These are phyloP conservation scores for Phengaris arion DNA, from an alignment of 2,888 invertebrate genomes.

Conservation along the genomic window DNA sequence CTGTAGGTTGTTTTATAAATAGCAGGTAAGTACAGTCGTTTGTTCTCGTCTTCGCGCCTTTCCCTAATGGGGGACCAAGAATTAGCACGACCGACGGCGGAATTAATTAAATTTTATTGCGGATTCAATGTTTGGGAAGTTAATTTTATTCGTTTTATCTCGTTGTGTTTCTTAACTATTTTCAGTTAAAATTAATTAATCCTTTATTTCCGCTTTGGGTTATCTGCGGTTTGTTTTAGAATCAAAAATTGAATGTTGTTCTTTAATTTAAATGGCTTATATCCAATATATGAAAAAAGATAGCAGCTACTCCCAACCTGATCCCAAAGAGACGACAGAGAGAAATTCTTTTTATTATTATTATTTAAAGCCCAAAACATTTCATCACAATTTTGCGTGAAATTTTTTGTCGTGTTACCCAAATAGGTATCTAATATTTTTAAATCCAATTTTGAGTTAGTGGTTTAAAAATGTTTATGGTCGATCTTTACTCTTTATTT, in stretches of 20 bases:
- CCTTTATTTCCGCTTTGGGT: neutral
- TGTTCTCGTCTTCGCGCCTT: conserved; percentile 3
- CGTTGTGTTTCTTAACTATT: neutral
- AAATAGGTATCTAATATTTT: too few species aligned
- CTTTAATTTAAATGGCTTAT: neutral
- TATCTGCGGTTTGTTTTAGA: neutral
- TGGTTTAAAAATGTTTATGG: too few species aligned
- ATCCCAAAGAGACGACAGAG: too few species aligned
- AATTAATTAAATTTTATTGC: conserved; percentile 18
- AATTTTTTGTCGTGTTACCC: too few species aligned
- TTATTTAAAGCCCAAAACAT: too few species aligned
- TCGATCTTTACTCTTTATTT: too few species aligned
- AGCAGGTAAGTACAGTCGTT: neutral
- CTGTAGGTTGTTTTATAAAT: neutral
- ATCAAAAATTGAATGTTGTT: neutral
- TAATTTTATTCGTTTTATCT: conserved; percentile 19
- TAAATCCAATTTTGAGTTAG: too few species aligned
- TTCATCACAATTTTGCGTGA: too few species aligned
- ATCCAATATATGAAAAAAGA: too few species aligned
- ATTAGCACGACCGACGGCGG: neutral
- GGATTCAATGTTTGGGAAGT: conserved; percentile 18
- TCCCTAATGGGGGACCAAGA: neutral
- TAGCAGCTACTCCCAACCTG: too few species aligned
- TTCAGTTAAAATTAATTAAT: conserved; percentile 15
- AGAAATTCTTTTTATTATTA: too few species aligned